Base-by-base conservation (phyloP, 2,113 vertebrate species). In the Geococcyx californianus region DNA sequence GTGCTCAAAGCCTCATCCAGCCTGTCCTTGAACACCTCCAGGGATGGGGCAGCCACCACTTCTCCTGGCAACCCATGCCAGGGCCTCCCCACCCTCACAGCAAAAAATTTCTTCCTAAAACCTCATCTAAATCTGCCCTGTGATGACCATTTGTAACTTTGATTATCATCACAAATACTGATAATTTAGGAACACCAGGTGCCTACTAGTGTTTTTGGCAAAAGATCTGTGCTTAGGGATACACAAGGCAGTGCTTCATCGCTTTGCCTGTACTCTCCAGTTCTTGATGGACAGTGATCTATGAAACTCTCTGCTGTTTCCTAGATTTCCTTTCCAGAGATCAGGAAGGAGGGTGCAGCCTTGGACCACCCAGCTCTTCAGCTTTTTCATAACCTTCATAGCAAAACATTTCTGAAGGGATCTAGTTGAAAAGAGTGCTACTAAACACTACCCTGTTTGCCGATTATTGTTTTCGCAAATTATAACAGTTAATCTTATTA, bases 401-500 rank as follows among this genome's bases (percentile, higher is more conserved):
- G 28, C 10, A 51, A 83, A 82, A 69, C 21, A 34, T 42, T 95
- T 88, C 59, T 76, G 40, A 83, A 63, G 47, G 29, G 20, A 31
- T 54, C 19, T 66, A 59, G 25, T 24, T 63, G 38, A 86, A 81
- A 90, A 70, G 42, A 68, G 26, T 20, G 23, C 52, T 59, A 63
- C 23, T 20, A 38, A 92, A 67, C 38, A 77, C 55, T 38, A 76
- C 9, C 23, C 45, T 77, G 15, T 55, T 86, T n/a, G 9, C 13
- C 76, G 81, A 69, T 92, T 95, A 77, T 2, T 88, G 60, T 70
- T 86, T 93, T 78, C 75, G 66, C 59, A 86, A 88, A 88, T 88
- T 69, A 42, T 17, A 77, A 70, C 0, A 3, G 19, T 67, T 93
- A 84, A 83, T 34, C 42, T 81, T 59, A 92, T 81, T 88, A 89